Percentiles rank a stretch among this genome's conserved stretches.
phyloP scores from a whole-genome alignment of 2,113 vertebrate species.

The Hyperopisus bebe region DNA sequence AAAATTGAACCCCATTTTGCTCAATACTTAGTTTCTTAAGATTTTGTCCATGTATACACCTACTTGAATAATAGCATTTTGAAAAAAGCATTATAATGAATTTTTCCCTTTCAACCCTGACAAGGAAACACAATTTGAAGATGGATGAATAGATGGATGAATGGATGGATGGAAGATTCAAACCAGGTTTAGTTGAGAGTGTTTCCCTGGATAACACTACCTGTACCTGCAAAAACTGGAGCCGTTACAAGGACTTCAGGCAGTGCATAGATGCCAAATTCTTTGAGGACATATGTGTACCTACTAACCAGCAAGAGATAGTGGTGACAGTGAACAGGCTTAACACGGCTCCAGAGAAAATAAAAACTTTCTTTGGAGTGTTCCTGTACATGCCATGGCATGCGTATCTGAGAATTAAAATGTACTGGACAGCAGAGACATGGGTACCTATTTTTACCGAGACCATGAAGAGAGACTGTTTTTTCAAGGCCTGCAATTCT shows the following conservation, averaged over 20 bases:
- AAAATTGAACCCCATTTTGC: neutral
- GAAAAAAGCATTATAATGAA: neutral
- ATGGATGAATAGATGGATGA: neutral
- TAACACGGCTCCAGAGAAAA: slow-evolving; percentile 4
- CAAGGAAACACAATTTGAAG: neutral
- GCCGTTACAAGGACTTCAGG: neutral
- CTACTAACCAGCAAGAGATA: slow-evolving; percentile 12
- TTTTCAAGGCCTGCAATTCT: slow-evolving; percentile 7
- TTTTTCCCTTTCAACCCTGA: neutral
- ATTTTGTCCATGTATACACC: neutral
- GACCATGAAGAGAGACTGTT: slow-evolving; percentile 9
- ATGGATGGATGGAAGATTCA: neutral
- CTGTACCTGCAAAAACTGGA: neutral
- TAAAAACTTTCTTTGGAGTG: slow-evolving; percentile 12
- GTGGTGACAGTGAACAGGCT: slow-evolving; percentile 1
- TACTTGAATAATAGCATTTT: neutral
- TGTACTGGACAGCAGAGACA: slow-evolving; percentile 11
- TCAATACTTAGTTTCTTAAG: neutral
- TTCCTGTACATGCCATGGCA: neutral
- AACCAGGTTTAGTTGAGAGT: neutral
- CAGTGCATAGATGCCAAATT: slow-evolving; percentile 9
- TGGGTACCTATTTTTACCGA: neutral
- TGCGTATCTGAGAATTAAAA: slow-evolving; percentile 10
- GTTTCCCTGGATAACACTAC: neutral
- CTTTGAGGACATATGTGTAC: slow-evolving; percentile 12